Conservation (phyloP, 2,113 vertebrate species). For the Mormyrus iriodes region DNA sequence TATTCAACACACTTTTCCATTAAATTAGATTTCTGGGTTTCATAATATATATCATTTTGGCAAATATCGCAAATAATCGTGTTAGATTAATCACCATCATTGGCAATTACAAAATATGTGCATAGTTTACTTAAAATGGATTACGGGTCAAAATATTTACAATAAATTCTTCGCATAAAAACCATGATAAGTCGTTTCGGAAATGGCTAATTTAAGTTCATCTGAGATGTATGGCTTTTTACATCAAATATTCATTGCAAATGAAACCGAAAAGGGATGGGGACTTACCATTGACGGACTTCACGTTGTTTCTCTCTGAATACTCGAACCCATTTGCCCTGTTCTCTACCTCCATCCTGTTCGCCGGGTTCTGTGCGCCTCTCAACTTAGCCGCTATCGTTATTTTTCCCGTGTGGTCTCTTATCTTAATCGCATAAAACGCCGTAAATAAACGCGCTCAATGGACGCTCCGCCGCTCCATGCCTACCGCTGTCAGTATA, state of each 20-base stretch:
- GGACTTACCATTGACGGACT: slow-evolving; percentile 54
- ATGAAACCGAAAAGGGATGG: slow-evolving; percentile 7
- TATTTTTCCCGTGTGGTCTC: slow-evolving; percentile 5
- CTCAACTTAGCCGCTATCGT: slow-evolving; percentile 12
- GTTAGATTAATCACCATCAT: neutral
- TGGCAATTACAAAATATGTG: neutral
- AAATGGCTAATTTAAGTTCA: neutral
- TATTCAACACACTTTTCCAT: neutral
- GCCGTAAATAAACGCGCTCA: slow-evolving; percentile 27
- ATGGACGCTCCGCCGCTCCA: slow-evolving; percentile 41
- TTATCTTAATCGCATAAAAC: neutral
- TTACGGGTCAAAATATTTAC: slow-evolving; percentile 4
- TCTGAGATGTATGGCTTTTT: slow-evolving; percentile 14
- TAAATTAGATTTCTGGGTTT: neutral
- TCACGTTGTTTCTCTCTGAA: slow-evolving; percentile 54
- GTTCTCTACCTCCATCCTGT: slow-evolving; percentile 68
- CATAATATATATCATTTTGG: neutral
- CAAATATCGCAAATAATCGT: neutral
- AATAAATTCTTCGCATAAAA: neutral
- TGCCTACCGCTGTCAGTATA: slow-evolving; percentile 36
- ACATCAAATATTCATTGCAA: slow-evolving; percentile 23
- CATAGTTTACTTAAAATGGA: neutral
- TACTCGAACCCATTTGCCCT: slow-evolving; percentile 61
- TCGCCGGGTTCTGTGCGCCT: slow-evolving; percentile 19
- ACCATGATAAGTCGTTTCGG: neutral